Evolutionary conservation across 2,113 vertebrate genomes (phyloP).

Genomic region (Anarrhichthys ocellatus): DNA sequence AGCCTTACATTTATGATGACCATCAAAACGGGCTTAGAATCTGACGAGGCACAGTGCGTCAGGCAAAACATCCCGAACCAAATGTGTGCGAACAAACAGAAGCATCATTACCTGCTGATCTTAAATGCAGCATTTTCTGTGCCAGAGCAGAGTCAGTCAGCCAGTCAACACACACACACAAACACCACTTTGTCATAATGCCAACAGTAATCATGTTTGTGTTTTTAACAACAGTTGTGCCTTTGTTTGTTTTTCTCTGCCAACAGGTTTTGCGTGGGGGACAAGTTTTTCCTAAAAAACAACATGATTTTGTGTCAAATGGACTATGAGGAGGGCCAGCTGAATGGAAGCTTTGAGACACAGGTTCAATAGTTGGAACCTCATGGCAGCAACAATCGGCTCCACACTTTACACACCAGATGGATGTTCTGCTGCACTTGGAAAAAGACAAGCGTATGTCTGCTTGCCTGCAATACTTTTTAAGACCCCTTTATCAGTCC

Average conservation of each 20-base stretch:
- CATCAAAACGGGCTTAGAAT: constrained; percentile 64
- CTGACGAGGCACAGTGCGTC: constrained; percentile 10
- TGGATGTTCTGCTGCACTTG: constrained; percentile 86
- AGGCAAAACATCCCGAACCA: constrained; percentile 35
- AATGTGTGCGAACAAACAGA: constrained; percentile 57
- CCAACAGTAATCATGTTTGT: constrained; percentile 40
- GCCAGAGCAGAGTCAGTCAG: constrained; percentile 36
- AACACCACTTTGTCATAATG: constrained; percentile 13
- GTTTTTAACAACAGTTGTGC: constrained; percentile 42
- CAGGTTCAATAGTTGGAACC: constrained; percentile 94
- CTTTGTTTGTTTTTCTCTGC: constrained; percentile 57
- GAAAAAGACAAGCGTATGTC: constrained; percentile 87
- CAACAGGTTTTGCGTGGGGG: constrained; percentile 98
- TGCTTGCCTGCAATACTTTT: constrained; percentile 94
- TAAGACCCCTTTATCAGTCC: constrained; percentile 89
- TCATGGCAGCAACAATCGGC: constrained; percentile 73
- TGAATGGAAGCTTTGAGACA: constrained; percentile 98
- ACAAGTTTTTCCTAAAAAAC: constrained; percentile 99
- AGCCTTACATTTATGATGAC: constrained; percentile 63
- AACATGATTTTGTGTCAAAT: constrained; percentile 99
- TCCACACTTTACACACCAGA: constrained; percentile 77
- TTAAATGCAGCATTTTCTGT: constrained; percentile 40
- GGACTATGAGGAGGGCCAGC: constrained; percentile 99
- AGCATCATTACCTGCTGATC: constrained; percentile 46
- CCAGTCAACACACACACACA: constrained; percentile 18